Base-by-base conservation (phyloP, 2,113 vertebrate genomes). In the Numenius arquata region DNA sequence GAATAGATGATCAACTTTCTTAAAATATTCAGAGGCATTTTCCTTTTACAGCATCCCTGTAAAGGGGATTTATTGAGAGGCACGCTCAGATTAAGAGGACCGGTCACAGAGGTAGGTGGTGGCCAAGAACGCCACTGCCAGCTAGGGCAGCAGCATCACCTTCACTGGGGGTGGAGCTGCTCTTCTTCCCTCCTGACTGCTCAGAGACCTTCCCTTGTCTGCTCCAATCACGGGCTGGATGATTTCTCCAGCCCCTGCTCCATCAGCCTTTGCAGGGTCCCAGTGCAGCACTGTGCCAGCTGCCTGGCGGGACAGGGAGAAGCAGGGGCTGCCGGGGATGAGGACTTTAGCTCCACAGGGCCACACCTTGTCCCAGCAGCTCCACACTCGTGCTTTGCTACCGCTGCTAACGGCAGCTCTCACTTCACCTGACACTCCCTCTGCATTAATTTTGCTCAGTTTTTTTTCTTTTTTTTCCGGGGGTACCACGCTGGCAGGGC, bases 221-320 rank as follows among this genome's bases (percentile, higher is more conserved):
- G 19, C 40, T 85, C 27, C 26, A 25, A 0, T 43, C 78, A 40
- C 0, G 0, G 61, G 19, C 32, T 25, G 45, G 29, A 48, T 0
- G 0, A 9, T 74, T 89, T 78, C 41, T 71, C n/a, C n/a, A 32
- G 32, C 25, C 19, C 2, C 5, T 9, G 47, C 40, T 65, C 67
- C 30, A 2, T 3, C 26, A 45, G 59, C 26, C 19, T 79, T 41
- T 38, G 23, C 30, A 40, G 61, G 26, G 12, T 71, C 62, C 61
- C 56, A 27, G 41, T 2, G 5, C 0, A 0, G 40, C 13, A 16
- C 43, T 1, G 0, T 32, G 25, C 4, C 12, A 47, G 58, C 40
- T 67, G 41, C 22, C 40, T 18, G 36, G 5, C 62, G 50, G 52
- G 52, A 16, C 62, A 41, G 43, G 38, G 19, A 61, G 25, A 29